These are phyloP conservation scores for Catocala sponsa DNA, from an alignment of 2,888 invertebrate genomes.

Conservation along the genomic window DNA sequence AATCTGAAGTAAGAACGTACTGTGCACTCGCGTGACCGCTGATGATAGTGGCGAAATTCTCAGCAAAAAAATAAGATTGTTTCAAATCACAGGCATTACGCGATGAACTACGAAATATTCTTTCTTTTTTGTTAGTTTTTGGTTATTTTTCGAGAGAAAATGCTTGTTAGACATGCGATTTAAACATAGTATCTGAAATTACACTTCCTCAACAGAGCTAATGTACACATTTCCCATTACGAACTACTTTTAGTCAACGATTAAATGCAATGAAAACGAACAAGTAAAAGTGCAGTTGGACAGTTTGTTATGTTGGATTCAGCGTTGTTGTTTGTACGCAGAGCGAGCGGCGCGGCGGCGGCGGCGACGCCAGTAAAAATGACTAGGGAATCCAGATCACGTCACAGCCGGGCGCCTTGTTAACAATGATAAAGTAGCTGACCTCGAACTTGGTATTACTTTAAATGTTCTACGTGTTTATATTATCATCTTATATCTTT, in stretches of 20 bases:
- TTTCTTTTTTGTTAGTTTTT: constrained; percentile 66
- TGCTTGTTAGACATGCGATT: constrained; percentile 70
- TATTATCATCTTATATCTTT: constrained; percentile 26
- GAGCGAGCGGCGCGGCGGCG: constrained; percentile 6
- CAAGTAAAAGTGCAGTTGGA: constrained; percentile 47
- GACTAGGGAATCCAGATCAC: constrained; percentile 53
- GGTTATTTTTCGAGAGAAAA: constrained; percentile 67
- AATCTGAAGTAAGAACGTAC: constrained; percentile 49
- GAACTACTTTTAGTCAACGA: constrained; percentile 26
- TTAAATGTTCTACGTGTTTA: constrained; percentile 36
- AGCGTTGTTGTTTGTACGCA: constrained; percentile 33
- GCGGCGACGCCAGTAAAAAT: constrained; percentile 22
- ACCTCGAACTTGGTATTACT: constrained; percentile 60
- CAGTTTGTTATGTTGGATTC: constrained; percentile 27
- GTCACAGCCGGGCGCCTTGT: constrained; percentile 53
- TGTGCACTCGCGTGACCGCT: constrained; percentile 73
- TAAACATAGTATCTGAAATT: constrained; percentile 50
- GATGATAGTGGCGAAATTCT: constrained; percentile 74
- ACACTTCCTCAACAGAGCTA: constrained; percentile 33
- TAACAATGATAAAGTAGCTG: constrained; percentile 58
- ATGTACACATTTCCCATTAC: constrained; percentile 26
- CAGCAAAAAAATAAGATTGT: constrained; percentile 74
- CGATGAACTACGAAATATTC: constrained; percentile 68
- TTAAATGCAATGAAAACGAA: constrained; percentile 37
- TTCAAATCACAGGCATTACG: constrained; percentile 77